Percentiles rank a stretch among this genome's conserved stretches.
Conservation (phyloP, 2,113 vertebrate genomes). For the Muntiacus reevesi region DNA sequence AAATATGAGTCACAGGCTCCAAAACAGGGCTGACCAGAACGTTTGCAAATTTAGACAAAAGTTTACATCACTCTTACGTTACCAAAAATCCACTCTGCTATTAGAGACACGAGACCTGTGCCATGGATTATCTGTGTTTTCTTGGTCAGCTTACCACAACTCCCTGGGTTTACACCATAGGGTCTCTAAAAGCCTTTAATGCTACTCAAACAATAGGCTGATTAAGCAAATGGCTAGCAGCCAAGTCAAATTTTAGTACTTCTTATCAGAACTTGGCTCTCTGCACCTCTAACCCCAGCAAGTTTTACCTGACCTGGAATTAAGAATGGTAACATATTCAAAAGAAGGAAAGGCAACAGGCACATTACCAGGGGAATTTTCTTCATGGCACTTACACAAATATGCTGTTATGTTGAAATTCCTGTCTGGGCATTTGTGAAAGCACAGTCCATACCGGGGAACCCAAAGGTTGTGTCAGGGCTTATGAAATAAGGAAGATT, state of each 20-base stretch:
- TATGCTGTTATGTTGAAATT: not conserved
- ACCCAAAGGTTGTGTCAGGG: not conserved
- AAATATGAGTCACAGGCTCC: not conserved
- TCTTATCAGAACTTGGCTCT: not conserved
- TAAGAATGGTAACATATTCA: not conserved
- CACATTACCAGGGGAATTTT: not conserved
- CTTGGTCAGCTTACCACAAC: not conserved
- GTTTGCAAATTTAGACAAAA: not conserved
- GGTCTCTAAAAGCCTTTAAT: not conserved
- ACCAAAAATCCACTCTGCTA: not conserved
- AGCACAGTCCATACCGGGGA: too few relatives aligned
- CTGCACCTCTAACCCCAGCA: not conserved
- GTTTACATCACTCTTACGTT: not conserved
- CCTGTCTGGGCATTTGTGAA: not conserved
- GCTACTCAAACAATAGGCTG: not conserved
- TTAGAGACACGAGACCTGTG: not conserved
- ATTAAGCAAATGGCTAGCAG: not conserved
- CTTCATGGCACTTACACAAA: not conserved
- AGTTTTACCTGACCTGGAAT: not conserved
- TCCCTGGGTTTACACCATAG: not conserved
- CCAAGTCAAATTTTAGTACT: not conserved
- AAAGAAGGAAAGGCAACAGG: not conserved
- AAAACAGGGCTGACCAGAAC: not conserved
- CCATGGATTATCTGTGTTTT: not conserved
- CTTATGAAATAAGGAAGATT: not conserved